phyloP scores from a whole-genome alignment of 2,888 invertebrate species.

The Yponomeuta evonymella region DNA sequence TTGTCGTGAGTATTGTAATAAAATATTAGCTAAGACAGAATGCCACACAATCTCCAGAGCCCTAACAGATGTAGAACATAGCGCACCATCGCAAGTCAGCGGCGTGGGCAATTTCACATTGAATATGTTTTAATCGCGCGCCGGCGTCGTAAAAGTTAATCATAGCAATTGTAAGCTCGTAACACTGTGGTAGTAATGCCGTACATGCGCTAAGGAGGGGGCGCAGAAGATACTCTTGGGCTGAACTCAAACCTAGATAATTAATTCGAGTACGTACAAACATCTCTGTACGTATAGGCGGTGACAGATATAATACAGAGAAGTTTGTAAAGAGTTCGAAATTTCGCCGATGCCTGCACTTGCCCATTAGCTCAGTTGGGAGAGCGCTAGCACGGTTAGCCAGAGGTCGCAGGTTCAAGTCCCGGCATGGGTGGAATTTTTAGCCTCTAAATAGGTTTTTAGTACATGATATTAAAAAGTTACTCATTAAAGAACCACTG shows the following conservation, averaged over 20 bases:
- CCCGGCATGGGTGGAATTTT: no score
- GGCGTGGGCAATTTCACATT: background rate
- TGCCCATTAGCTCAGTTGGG: no score
- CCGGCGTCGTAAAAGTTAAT: constrained; percentile 6
- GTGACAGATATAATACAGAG: no score
- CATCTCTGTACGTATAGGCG: no score
- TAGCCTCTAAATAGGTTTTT: no score
- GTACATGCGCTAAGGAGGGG: background rate
- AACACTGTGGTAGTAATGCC: background rate
- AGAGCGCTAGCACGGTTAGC: no score
- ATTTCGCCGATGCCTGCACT: no score
- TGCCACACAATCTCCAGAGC: background rate
- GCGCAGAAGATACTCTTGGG: background rate
- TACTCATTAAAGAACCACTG: no score
- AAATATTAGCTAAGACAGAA: background rate
- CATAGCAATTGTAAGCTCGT: constrained; percentile 11
- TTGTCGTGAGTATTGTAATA: background rate
- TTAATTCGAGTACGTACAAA: no score
- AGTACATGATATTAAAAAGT: no score
- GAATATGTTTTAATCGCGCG: background rate
- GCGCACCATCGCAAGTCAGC: background rate
- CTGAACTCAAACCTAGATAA: background rate
- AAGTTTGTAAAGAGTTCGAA: no score
- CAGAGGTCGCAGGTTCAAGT: no score
- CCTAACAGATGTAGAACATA: constrained; percentile 1